Conservation (phyloP, 2,888 invertebrate genomes). For the Iphiclides podalirius region DNA sequence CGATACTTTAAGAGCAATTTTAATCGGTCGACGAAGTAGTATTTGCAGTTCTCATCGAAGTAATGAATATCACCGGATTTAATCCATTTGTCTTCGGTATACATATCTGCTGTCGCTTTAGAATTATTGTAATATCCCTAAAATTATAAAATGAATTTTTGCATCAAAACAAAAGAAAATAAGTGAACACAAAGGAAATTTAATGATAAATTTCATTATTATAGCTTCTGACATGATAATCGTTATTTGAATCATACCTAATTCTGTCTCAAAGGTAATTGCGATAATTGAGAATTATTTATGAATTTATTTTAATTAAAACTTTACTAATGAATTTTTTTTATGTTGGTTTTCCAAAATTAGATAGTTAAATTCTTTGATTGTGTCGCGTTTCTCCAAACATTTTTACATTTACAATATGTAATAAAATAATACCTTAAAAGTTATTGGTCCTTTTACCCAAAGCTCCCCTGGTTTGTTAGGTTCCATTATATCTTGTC, state of each 20-base stretch:
- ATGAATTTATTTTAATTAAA: background rate
- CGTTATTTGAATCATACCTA: too few relatives aligned
- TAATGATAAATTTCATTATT: too few relatives aligned
- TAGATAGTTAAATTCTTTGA: too few relatives aligned
- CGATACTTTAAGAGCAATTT: conserved; percentile 76
- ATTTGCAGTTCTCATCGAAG: conserved; percentile 68
- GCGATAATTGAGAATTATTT: background rate
- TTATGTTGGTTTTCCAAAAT: too few relatives aligned
- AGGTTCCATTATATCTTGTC: conserved; percentile 47
- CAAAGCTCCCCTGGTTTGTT: conserved; percentile 65
- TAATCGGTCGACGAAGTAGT: conserved; percentile 71
- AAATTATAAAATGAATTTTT: too few relatives aligned
- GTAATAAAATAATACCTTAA: conserved; percentile 38
- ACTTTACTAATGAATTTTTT: too few relatives aligned
- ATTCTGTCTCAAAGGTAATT: too few relatives aligned
- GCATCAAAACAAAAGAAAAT: too few relatives aligned
- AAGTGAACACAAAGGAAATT: too few relatives aligned
- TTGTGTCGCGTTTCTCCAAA: too few relatives aligned
- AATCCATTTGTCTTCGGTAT: conserved; percentile 68
- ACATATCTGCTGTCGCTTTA: conserved; percentile 56
- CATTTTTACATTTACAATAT: too few relatives aligned
- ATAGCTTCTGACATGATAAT: too few relatives aligned
- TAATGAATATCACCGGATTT: conserved; percentile 76
- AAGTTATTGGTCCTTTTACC: conserved; percentile 49
- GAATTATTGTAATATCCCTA: conserved; percentile 67